A percentile compares a stretch with the other conserved stretches of the same genome.
phyloP scores from a whole-genome alignment of 2,888 invertebrate genomes.

The Agrotis puta region DNA sequence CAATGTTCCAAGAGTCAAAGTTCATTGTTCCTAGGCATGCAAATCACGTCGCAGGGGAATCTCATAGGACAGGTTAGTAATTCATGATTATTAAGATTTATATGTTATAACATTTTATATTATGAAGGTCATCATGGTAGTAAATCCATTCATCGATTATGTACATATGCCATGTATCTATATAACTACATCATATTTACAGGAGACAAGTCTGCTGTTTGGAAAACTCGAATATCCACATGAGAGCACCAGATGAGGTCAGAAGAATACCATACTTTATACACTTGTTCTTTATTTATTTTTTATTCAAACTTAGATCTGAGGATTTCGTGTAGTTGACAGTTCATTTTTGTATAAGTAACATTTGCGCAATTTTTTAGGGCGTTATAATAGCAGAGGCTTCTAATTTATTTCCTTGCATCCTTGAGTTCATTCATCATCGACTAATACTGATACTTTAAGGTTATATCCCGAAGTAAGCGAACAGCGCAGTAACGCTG shows the following conservation, averaged over 20 bases:
- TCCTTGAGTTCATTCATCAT: conserved; percentile 48
- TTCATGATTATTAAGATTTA: no score
- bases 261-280: conserved; percentile 66
- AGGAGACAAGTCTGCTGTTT: conserved; percentile 87
- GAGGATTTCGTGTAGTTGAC: conserved; percentile 80
- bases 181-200: conserved; percentile 67
- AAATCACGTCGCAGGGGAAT: conserved; percentile 82
- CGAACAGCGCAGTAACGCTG: conserved; percentile 11
- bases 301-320: conserved; percentile 82
- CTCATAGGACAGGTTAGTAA: conserved; percentile 85
- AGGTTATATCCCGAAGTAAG: conserved; percentile 51
- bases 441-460: conserved; percentile 20
- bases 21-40: conserved; percentile 85
- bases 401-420: conserved; percentile 64
- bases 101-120: conserved; percentile 9
- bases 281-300: conserved; percentile 75
- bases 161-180: conserved; percentile 39
- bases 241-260: conserved; percentile 77
- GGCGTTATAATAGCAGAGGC: conserved; percentile 59
- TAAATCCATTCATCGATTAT: conserved; percentile 5
- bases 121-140: conserved; percentile 21
- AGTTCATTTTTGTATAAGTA: conserved; percentile 56
- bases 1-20: conserved; percentile 88
- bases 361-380: conserved; percentile 47
- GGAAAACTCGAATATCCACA: conserved; percentile 90